phyloP scores from a whole-genome alignment of 2,797 vertebrate genomes.

The Triplophysa yarkandensis region DNA sequence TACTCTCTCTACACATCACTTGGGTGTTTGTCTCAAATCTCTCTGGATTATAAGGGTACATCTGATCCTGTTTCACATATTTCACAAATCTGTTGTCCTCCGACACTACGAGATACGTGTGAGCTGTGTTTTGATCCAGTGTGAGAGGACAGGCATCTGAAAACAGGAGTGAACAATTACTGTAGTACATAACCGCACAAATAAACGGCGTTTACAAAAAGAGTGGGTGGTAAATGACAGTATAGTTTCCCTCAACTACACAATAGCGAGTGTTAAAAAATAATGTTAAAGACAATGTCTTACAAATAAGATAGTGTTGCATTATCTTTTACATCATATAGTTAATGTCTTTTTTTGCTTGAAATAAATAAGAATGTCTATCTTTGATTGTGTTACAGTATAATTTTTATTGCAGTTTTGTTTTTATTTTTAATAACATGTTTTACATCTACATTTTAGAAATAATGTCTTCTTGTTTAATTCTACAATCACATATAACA shows the following conservation, averaged over 20 bases:
- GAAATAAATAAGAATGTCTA: too few species aligned
- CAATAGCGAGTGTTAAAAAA: too few species aligned
- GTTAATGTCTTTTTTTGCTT: too few species aligned
- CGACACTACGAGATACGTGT: constrained; percentile 36
- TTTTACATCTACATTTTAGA: too few species aligned
- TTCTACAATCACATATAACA: neutral
- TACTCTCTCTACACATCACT: constrained; percentile 47
- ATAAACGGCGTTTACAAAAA: neutral
- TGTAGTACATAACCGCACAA: neutral
- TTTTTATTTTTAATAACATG: too few species aligned
- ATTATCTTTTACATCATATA: too few species aligned
- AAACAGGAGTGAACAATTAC: neutral
- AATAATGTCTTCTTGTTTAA: too few species aligned
- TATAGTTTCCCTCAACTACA: too few species aligned
- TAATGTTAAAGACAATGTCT: too few species aligned
- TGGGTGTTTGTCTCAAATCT: constrained; percentile 36
- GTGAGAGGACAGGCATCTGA: constrained; percentile 39
- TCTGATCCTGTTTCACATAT: constrained; percentile 10
- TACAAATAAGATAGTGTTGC: too few species aligned
- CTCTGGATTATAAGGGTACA: constrained; percentile 36
- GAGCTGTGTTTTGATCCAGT: constrained; percentile 44
- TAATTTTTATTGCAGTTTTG: too few species aligned
- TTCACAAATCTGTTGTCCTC: constrained; percentile 32
- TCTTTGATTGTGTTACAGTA: too few species aligned
- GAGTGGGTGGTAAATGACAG: neutral